Evolutionary conservation across 2,888 invertebrate species (phyloP).

Genomic region (Lordiphosa fenestrarum): DNA sequence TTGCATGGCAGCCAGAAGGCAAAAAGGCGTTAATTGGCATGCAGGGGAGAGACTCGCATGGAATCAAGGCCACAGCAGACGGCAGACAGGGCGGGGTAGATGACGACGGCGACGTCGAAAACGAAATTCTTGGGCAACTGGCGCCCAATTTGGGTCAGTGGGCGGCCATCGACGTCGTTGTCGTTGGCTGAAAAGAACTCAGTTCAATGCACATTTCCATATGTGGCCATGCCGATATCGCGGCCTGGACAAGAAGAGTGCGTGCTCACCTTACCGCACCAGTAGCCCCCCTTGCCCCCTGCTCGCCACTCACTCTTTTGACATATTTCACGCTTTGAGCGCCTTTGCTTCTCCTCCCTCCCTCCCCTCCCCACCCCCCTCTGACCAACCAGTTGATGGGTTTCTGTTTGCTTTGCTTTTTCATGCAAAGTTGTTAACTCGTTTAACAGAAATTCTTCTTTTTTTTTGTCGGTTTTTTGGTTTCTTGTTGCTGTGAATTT

Average conservation of each 20-base stretch:
- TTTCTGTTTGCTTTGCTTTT: constrained; percentile 59
- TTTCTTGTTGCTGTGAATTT: constrained; percentile 33
- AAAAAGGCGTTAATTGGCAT: constrained; percentile 59
- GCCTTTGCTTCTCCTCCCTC: neutral
- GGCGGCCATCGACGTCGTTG: constrained; percentile 47
- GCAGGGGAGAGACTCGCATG: constrained; percentile 35
- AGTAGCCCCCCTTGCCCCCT: neutral
- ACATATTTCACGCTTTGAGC: constrained; percentile 8
- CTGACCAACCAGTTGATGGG: constrained; percentile 34
- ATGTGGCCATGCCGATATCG: constrained; percentile 8
- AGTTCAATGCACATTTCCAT: constrained; percentile 39
- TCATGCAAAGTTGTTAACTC: constrained; percentile 74
- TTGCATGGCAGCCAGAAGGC: constrained; percentile 20
- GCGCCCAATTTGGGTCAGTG: constrained; percentile 64
- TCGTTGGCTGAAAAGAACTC: constrained; percentile 29
- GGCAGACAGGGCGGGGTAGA: constrained; percentile 28
- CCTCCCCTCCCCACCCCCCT: neutral
- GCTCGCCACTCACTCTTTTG: constrained; percentile 9
- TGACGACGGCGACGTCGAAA: constrained; percentile 43
- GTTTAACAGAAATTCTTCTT: constrained; percentile 49
- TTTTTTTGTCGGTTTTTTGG: constrained; percentile 11
- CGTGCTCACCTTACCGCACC: constrained; percentile 28
- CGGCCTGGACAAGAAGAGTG: constrained; percentile 14
- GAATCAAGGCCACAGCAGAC: constrained; percentile 43
- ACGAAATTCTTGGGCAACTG: constrained; percentile 55